These are phyloP conservation scores for Tangachromis dhanisi DNA, from an alignment of 2,113 vertebrate genomes.

Conservation along the genomic window DNA sequence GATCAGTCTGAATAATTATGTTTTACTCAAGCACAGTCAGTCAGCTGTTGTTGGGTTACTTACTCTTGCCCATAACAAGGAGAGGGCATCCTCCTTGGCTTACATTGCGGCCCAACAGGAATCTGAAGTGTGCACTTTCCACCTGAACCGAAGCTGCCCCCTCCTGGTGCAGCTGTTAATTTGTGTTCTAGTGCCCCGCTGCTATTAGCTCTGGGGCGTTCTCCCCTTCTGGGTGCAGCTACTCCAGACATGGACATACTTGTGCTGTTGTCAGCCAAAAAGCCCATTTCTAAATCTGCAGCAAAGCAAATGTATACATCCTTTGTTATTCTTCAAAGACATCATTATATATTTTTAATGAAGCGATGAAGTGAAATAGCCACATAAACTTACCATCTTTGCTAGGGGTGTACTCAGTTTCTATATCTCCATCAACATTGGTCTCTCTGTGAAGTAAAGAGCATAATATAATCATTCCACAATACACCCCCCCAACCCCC, in stretches of 20 bases:
- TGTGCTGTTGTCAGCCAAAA: constrained; percentile 55
- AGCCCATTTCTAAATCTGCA: constrained; percentile 65
- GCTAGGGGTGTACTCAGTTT: constrained; percentile 29
- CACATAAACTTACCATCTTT: constrained; percentile 43
- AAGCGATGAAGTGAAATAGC: background rate
- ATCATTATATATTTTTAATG: background rate
- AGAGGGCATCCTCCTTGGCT: constrained; percentile 23
- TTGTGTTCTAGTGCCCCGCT: constrained; percentile 62
- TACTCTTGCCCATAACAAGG: constrained; percentile 54
- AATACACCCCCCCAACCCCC: accelerated
- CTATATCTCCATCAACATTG: constrained; percentile 63
- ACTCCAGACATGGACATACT: constrained; percentile 35
- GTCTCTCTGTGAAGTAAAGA: constrained; percentile 53
- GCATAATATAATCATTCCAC: background rate
- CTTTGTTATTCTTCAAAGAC: background rate
- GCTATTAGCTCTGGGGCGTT: constrained; percentile 58
- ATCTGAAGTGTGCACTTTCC: constrained; percentile 60
- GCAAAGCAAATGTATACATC: background rate
- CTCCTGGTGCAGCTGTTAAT: background rate
- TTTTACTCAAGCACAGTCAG: background rate
- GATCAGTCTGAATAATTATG: background rate
- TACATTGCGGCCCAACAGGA: constrained; percentile 27
- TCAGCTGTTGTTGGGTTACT: constrained; percentile 6
- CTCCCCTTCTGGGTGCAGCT: constrained; percentile 62
- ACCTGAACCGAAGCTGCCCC: constrained; percentile 5